Evolutionary conservation across 2,797 vertebrate species (phyloP), one percentile per base, ranked within the genome.

Genomic region (Phaenicophaeus curvirostris): DNA sequence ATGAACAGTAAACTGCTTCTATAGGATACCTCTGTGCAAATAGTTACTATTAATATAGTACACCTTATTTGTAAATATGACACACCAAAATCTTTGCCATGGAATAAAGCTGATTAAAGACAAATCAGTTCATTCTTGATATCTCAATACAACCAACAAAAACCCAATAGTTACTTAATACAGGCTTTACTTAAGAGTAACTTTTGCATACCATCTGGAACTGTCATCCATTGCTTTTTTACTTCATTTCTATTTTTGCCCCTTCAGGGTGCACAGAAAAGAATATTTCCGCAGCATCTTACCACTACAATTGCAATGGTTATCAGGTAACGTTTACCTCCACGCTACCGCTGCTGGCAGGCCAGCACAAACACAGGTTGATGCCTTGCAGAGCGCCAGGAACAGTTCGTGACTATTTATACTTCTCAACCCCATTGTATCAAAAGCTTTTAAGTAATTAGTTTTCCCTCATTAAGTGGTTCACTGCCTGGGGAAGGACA

Each of bases 391-490:
- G 18, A 50, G 68, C 41, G 37, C 5, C 69, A 57, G 23, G 23
- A 33, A 8, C 30, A 20, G 11, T 30, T 88, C 91, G 94, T 88
- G 91, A 88, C 83, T 94, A 94, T 95, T 94, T 78, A 96, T 73
- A 85, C 71, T 17, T 6, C 84, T 66, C 91, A 73, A 14, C 12
- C 46, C 58, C 67, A 48, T 42, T 24, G 58, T 10, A 16, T 50
- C 41, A 77, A 68, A 84, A 84, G 93, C 95, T 96, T 88, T 94
- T 82, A 94, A 37, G 66, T 95, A 91, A 95, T 96, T 93, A 91
- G 55, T 90, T 96, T 95, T 81, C 93, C 75, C 85, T 94, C 73
- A 59, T 93, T 94, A 93, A 50, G 30, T 86, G 80, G 50, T 27
- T 66, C 55, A 20, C 8, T 39, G 51, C 65, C 92, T 10, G 25